Evolutionary conservation across 2,113 vertebrate genomes (phyloP).

Genomic region (Cranoglanis bouderius): DNA sequence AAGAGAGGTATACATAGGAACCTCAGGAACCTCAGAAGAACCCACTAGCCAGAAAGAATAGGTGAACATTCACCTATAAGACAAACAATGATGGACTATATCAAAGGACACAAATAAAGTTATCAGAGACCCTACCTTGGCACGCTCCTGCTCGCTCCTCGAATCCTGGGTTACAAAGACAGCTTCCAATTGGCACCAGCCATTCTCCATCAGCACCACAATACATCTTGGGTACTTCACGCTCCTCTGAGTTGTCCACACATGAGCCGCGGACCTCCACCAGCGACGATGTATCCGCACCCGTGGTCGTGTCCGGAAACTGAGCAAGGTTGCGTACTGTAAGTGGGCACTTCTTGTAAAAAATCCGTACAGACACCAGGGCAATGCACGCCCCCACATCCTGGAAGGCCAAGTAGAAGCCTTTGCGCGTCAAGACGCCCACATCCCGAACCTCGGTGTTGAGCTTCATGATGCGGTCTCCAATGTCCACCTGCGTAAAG

Average conservation of each 20-base stretch:
- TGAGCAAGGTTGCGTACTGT: conserved; percentile 93
- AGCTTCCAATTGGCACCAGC: conserved; percentile 98
- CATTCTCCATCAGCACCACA: conserved; percentile 98
- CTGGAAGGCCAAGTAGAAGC: conserved; percentile 98
- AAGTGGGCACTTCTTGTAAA: conserved; percentile 95
- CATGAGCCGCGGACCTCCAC: conserved; percentile 98
- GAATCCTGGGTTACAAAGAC: conserved; percentile 88
- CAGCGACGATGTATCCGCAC: conserved; percentile 90
- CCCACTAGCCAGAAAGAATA: conserved; percentile 53
- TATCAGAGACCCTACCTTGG: conserved; percentile 83
- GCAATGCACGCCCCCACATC: conserved; percentile 97
- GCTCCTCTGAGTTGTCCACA: conserved; percentile 95
- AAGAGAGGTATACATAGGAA: not conserved
- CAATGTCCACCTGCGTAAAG: conserved; percentile 98
- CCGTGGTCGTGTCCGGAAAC: conserved; percentile 94
- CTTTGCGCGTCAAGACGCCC: conserved; percentile 86
- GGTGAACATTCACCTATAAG: not conserved
- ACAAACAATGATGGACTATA: not conserved
- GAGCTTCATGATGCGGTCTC: conserved; percentile 97
- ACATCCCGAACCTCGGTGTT: conserved; percentile 96
- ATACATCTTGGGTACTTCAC: conserved; percentile 99
- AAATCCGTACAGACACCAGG: conserved; percentile 92
- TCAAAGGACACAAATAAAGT: not conserved
- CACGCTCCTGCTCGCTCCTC: conserved; percentile 87
- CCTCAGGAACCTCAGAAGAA: not conserved